Conservation (phyloP, 2,797 vertebrate genomes). For the Lateolabrax maculatus region DNA sequence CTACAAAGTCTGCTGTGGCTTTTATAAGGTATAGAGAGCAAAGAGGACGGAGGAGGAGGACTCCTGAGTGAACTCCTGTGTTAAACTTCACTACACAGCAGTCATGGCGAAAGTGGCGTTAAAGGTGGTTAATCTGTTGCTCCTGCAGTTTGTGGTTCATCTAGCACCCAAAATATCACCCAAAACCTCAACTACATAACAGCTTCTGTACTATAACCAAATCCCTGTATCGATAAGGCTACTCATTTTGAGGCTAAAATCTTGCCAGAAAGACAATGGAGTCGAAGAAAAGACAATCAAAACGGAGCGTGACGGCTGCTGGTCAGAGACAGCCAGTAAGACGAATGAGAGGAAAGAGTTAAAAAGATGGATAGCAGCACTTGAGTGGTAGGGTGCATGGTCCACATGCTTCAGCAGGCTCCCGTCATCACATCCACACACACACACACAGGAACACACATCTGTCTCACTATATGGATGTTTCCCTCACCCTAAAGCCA, state of each 20-base stretch:
- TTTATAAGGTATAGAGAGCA: background rate
- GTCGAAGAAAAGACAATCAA: background rate
- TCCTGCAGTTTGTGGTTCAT: background rate
- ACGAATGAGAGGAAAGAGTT: conserved; percentile 15
- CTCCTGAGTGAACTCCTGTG: background rate
- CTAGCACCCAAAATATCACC: background rate
- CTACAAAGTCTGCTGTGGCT: background rate
- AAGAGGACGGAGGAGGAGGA: background rate
- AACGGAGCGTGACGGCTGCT: background rate
- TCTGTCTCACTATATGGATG: background rate
- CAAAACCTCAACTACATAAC: background rate
- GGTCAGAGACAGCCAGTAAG: conserved; percentile 7
- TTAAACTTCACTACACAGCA: background rate
- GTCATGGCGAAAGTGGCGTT: background rate
- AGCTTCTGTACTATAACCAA: background rate
- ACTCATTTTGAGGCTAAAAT: background rate
- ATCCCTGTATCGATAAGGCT: background rate
- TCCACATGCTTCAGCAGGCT: background rate
- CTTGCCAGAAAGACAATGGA: background rate
- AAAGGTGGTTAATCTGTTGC: background rate
- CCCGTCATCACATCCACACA: background rate
- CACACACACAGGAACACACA: background rate
- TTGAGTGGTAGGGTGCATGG: conserved; percentile 1
- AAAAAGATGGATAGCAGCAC: conserved; percentile 25
- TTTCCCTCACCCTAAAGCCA: background rate